Conservation (phyloP, 2,888 invertebrate species). For the Cryptops parisi region DNA sequence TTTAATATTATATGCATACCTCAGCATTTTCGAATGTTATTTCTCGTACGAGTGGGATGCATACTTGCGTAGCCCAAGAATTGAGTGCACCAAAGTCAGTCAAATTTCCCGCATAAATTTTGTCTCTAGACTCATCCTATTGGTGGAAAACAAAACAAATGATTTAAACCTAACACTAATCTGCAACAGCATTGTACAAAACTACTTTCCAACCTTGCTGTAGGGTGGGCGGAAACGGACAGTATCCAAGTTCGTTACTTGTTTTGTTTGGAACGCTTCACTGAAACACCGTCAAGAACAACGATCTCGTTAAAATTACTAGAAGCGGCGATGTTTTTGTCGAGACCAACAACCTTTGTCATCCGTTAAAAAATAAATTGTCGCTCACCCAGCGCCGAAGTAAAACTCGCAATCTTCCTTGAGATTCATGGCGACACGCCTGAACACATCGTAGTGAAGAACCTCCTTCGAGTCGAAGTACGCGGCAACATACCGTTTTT, state of each 20-base stretch:
- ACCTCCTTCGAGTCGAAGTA: constrained; percentile 72
- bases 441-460: constrained; percentile 62
- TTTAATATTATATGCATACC: no score
- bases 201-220: constrained; percentile 5
- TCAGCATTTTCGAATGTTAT: constrained; percentile 99
- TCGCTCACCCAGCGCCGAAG: constrained; percentile 65
- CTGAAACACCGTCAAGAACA: no score
- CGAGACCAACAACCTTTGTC: no score
- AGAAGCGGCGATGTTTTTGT: no score
- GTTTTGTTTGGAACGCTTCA: no score
- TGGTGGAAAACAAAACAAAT: background rate
- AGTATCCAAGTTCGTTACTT: no score
- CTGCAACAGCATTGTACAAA: no score
- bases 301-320: no score
- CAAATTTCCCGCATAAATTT: constrained; percentile 22
- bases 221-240: constrained; percentile 5
- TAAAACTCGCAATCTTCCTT: constrained; percentile 94
- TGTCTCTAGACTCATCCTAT: constrained; percentile 20
- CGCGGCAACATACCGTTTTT: constrained; percentile 65
- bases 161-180: background rate
- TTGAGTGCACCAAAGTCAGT: constrained; percentile 51
- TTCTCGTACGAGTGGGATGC: constrained; percentile 91
- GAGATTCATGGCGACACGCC: constrained; percentile 66
- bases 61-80: constrained; percentile 79
- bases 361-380: no score